Conservation (phyloP, 2,113 vertebrate species). For the Paracanthobrama guichenoti region DNA sequence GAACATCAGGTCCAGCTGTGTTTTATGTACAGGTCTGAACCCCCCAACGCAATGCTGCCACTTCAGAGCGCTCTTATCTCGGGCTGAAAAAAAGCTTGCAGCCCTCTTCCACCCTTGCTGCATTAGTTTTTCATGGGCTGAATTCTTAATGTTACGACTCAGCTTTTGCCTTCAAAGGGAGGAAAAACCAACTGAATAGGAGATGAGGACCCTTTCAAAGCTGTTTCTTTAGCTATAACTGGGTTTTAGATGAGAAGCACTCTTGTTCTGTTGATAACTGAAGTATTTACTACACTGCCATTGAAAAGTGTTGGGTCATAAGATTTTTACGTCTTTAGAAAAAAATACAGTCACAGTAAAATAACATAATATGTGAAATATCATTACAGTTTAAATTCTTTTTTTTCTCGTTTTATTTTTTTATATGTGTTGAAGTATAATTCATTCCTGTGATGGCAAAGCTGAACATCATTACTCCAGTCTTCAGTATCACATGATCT, state of each 20-base stretch:
- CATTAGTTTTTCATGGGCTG: constrained; percentile 50
- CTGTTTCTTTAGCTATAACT: background rate
- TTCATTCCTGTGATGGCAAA: background rate
- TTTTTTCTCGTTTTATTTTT: too few species aligned
- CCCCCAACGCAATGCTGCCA: background rate
- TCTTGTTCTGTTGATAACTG: background rate
- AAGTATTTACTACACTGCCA: background rate
- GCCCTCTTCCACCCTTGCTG: background rate
- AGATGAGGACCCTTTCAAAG: constrained; percentile 30
- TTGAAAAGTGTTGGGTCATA: background rate
- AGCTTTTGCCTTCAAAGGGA: constrained; percentile 42
- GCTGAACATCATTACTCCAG: background rate
- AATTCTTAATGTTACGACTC: constrained; percentile 29
- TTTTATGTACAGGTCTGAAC: constrained; percentile 15
- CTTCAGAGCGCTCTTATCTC: constrained; percentile 26
- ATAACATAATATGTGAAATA: too few species aligned
- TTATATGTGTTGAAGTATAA: too few species aligned
- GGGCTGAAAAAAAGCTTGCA: constrained; percentile 25
- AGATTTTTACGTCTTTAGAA: too few species aligned
- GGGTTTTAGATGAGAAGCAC: background rate
- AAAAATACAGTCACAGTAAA: too few species aligned
- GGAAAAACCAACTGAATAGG: constrained; percentile 46
- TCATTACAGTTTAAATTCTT: too few species aligned
- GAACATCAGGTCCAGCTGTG: constrained; percentile 25
- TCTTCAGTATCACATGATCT: background rate